phyloP scores from a whole-genome alignment of 2,797 vertebrate genomes.

The Leuciscus waleckii region DNA sequence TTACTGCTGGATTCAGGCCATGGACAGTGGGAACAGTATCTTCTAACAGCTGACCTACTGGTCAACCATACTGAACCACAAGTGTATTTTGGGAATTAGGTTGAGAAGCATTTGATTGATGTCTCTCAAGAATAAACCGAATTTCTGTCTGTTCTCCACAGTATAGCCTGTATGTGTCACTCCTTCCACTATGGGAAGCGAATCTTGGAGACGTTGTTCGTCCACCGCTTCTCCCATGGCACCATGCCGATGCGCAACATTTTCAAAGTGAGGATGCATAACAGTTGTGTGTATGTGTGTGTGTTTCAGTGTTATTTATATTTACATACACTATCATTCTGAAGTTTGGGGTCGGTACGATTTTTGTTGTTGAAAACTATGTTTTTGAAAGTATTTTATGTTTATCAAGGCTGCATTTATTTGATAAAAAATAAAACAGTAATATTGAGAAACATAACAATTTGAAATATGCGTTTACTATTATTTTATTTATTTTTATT shows the following conservation, averaged over 20 bases:
- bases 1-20: constrained; percentile 31
- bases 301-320: neutral
- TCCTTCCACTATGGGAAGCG: constrained; percentile 92
- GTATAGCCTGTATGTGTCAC: constrained; percentile 90
- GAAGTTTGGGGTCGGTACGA: neutral
- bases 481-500: too few species aligned
- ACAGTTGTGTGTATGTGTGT: neutral
- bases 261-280: constrained; percentile 82
- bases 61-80: neutral
- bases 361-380: neutral
- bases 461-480: neutral
- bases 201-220: constrained; percentile 89
- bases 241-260: constrained; percentile 93
- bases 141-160: constrained; percentile 63
- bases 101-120: constrained; percentile 19
- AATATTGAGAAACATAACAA: too few species aligned
- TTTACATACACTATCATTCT: neutral
- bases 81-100: constrained; percentile 32
- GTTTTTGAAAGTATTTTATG: neutral
- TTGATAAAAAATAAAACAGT: neutral
- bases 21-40: constrained; percentile 17
- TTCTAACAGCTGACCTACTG: constrained; percentile 33
- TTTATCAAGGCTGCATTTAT: neutral
- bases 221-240: constrained; percentile 92
- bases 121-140: constrained; percentile 8